Percentiles rank a stretch among this genome's conserved stretches.
These are phyloP conservation scores for Callochromis pleurospilus DNA, from an alignment of 2,113 vertebrate genomes.

Conservation along the genomic window DNA sequence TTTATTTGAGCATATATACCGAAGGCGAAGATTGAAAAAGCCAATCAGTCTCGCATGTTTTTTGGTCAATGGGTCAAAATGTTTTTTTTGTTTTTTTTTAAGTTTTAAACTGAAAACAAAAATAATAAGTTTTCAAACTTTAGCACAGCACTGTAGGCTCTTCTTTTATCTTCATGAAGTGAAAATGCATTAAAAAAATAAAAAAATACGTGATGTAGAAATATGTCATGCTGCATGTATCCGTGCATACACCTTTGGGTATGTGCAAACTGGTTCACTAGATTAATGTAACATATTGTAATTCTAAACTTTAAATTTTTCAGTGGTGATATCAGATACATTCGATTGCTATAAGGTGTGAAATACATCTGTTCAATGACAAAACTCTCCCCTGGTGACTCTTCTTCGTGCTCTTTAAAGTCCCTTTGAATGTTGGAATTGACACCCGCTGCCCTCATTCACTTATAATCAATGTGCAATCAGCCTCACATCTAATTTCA, in stretches of 20 bases:
- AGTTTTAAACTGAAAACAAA: neutral
- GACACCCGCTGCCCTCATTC: conserved; percentile 24
- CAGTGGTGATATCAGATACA: neutral
- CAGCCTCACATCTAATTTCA: conserved; percentile 39
- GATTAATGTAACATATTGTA: neutral
- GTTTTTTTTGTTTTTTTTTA: rapidly evolving
- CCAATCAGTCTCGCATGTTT: neutral
- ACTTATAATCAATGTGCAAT: conserved; percentile 45
- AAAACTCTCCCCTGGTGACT: neutral
- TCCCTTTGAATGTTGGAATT: neutral
- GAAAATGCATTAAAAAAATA: neutral
- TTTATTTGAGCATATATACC: neutral
- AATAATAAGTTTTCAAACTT: neutral
- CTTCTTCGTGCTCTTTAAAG: neutral
- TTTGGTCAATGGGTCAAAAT: neutral
- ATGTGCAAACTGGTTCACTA: neutral
- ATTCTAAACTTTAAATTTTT: neutral
- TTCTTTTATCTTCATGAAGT: neutral
- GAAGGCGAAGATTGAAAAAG: neutral
- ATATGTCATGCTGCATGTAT: neutral
- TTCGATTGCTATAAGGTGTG: neutral
- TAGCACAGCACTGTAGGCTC: neutral
- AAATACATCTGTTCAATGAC: neutral
- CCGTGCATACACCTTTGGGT: neutral
- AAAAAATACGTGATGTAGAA: neutral